Evolutionary conservation across 2,888 invertebrate genomes (phyloP).

Genomic region (Sinentomon sp.): DNA sequence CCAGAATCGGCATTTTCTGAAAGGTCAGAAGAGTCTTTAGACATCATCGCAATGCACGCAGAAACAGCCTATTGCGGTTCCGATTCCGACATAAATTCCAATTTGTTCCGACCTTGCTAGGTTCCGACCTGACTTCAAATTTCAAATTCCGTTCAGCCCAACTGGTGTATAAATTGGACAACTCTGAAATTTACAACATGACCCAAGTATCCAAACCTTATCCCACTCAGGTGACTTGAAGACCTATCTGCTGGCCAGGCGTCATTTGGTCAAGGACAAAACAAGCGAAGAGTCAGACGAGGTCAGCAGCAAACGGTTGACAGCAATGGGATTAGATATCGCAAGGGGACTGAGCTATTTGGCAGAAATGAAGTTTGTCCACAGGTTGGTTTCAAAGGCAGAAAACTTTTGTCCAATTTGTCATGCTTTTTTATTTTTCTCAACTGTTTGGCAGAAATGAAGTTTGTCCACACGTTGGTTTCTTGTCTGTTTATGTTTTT

Average conservation of each 20-base stretch:
- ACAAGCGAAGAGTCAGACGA: conserved; percentile 38
- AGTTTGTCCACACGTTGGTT: conserved; percentile 46
- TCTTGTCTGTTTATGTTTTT: background rate
- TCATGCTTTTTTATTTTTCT: conserved; percentile 21
- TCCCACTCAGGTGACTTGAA: conserved; percentile 57
- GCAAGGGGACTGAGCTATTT: conserved; percentile 60
- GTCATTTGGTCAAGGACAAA: conserved; percentile 43
- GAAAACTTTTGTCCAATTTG: background rate
- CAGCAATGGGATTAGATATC: conserved; percentile 62
- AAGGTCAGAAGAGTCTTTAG: too few species aligned
- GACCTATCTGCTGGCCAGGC: conserved; percentile 54
- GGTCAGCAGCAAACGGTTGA: conserved; percentile 46
- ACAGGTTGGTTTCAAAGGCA: conserved; percentile 25
- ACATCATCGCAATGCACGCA: too few species aligned
- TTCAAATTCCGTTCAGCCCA: too few species aligned
- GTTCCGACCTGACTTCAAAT: too few species aligned
- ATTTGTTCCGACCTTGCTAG: too few species aligned
- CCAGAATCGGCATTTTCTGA: too few species aligned
- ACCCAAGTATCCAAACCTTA: too few species aligned
- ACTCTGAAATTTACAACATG: too few species aligned
- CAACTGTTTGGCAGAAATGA: conserved; percentile 50
- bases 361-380: conserved; percentile 57
- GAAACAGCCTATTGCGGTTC: too few species aligned
- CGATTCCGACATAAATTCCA: too few species aligned
- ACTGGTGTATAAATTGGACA: too few species aligned